phyloP scores from a whole-genome alignment of 2,888 invertebrate genomes.

The Leistus spinibarbis region DNA sequence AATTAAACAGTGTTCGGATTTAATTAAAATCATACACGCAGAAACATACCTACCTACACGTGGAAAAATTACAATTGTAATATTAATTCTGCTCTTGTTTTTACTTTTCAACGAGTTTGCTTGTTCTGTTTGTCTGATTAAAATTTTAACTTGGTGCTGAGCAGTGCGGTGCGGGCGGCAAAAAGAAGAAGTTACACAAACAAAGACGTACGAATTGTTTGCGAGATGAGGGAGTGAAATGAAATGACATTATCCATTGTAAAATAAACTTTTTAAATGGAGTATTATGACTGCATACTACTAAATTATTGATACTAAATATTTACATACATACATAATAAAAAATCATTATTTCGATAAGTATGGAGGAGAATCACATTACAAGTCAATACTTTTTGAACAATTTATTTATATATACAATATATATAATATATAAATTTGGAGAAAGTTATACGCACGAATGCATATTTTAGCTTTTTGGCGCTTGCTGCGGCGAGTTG shows the following conservation, averaged over 20 bases:
- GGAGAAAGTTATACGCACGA: no score
- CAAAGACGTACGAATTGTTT: conserved; percentile 3
- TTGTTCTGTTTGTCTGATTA: conserved; percentile 8
- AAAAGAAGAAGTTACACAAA: neutral
- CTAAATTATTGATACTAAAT: no score
- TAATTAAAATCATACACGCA: conserved; percentile 25
- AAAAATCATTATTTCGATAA: no score
- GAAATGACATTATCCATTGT: neutral
- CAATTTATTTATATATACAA: no score
- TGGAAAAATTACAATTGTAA: conserved; percentile 10
- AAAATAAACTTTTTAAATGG: neutral
- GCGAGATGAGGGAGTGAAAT: neutral
- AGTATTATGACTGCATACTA: no score
- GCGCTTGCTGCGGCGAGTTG: no score
- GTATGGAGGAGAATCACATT: no score
- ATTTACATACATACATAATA: no score
- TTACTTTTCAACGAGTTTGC: neutral
- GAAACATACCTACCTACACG: conserved; percentile 2
- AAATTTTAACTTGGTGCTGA: neutral
- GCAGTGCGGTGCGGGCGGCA: neutral
- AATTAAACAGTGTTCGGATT: conserved; percentile 34
- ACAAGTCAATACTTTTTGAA: no score
- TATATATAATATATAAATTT: no score
- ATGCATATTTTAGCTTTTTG: no score
- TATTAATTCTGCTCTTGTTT: conserved; percentile 5